Base-by-base conservation (phyloP, 2,113 vertebrate genomes). In the Pelecanus crispus region DNA sequence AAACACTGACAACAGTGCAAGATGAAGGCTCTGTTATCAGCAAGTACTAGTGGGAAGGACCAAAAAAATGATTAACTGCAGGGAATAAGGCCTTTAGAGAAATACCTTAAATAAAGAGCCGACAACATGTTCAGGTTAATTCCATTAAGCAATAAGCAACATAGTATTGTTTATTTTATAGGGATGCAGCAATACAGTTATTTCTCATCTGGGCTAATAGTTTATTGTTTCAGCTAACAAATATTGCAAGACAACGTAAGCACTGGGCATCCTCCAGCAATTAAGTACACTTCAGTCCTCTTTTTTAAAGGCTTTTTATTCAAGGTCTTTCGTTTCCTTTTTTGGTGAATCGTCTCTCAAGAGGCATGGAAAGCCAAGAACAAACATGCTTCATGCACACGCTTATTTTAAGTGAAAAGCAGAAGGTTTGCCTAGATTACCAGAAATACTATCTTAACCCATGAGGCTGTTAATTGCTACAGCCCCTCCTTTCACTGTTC, bases 211-310 rank as follows among this genome's bases (percentile, higher is more conserved):
- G 22, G 29, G 36, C 40, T 47, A 61, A 40, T 2, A 42, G 53
- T 25, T 81, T 31, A 31, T 36, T 66, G 20, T 45, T 81, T 67
- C 53, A 52, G 61, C 19, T 44, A 68, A 63, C 71, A 79, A 63
- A 40, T 29, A 15, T 1, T 36, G 63, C 0, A 0, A 59, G 52
- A 36, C 24, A 59, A 34, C 1, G 7, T 49, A 50, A 63, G 58
- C 88, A 72, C 1, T n/a, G 62, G 44, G 53, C 66, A 65, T 29
- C 56, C n/a, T 68, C 61, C 86, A 66, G 22, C 47, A 70, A 44
- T 22, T 40, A 45, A 61, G 29, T 25, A 44, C 11, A 24, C 40
- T 63, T 34, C 71, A 63, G 75, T 11, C 21, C 55, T 58, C 63
- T 38, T 59, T 42, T 40, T 40, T 77, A 47, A 31, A 47, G 38